Evolutionary conservation across 2,113 vertebrate genomes (phyloP).

Genomic region (Pluvialis apricaria): DNA sequence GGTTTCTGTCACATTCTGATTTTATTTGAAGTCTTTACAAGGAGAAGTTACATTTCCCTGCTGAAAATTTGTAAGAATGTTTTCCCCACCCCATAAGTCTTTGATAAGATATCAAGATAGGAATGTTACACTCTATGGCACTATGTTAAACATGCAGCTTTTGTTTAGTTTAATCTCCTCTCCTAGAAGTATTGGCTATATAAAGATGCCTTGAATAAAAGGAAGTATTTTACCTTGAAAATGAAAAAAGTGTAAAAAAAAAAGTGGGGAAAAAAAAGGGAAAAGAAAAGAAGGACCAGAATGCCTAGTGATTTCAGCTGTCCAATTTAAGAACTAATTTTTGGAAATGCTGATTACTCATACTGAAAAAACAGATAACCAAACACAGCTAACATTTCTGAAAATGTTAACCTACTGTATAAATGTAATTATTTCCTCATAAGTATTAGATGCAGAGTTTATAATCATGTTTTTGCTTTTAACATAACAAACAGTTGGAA

Average conservation of each 20-base stretch:
- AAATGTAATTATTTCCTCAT: neutral
- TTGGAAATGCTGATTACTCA: neutral
- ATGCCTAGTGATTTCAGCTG: neutral
- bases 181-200: neutral
- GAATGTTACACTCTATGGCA: neutral
- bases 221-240: neutral
- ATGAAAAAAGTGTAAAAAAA: neutral
- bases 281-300: neutral
- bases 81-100: neutral
- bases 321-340: neutral
- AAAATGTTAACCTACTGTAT: neutral
- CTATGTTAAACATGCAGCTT: neutral
- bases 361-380: neutral
- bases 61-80: neutral
- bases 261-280: rapidly evolving
- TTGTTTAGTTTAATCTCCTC: neutral
- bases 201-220: neutral
- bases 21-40: neutral
- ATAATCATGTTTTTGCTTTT: neutral
- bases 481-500: neutral
- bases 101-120: neutral
- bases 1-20: neutral
- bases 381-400: neutral
- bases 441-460: neutral
- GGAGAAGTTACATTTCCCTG: neutral